phyloP scores from a whole-genome alignment of 1,140 invertebrate genomes.

The Riptortus pedestris region DNA sequence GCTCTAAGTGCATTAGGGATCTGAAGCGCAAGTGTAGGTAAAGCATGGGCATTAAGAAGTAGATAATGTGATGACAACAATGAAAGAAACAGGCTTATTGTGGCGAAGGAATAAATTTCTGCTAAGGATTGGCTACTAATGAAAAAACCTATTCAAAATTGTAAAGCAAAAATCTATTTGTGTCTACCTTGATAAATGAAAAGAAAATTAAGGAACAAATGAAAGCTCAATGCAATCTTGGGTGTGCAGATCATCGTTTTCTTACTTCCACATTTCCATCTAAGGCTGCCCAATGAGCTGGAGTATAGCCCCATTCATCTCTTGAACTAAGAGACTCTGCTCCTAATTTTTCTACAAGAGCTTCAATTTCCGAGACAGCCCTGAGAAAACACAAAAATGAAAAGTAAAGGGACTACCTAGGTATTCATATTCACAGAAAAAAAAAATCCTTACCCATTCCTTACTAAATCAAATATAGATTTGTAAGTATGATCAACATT shows the following conservation, averaged over 20 bases:
- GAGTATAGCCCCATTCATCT: conserved; percentile 84
- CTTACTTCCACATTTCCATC: conserved; percentile 65
- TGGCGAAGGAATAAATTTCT: too few species aligned
- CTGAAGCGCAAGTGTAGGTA: too few species aligned
- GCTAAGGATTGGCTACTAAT: too few species aligned
- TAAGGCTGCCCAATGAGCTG: conserved; percentile 81
- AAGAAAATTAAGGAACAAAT: not conserved
- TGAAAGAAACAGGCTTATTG: too few species aligned
- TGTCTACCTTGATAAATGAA: not conserved
- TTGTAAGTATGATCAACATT: conserved; percentile 40
- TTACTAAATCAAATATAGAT: conserved; percentile 53
- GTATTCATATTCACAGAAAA: not conserved
- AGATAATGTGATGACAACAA: too few species aligned
- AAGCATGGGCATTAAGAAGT: too few species aligned
- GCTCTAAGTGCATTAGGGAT: too few species aligned
- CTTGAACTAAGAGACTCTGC: conserved; percentile 58
- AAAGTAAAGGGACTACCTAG: conserved; percentile 11
- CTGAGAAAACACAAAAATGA: conserved; percentile 38
- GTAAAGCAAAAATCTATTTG: not conserved
- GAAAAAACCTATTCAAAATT: too few species aligned
- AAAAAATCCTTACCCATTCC: conserved; percentile 43
- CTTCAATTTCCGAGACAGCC: conserved; percentile 62
- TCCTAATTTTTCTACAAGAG: conserved; percentile 62
- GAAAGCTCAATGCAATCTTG: not conserved
- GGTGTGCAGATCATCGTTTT: too few species aligned